Evolutionary conservation across 2,113 vertebrate species (phyloP).

Genomic region (Hymenochirus boettgeri): DNA sequence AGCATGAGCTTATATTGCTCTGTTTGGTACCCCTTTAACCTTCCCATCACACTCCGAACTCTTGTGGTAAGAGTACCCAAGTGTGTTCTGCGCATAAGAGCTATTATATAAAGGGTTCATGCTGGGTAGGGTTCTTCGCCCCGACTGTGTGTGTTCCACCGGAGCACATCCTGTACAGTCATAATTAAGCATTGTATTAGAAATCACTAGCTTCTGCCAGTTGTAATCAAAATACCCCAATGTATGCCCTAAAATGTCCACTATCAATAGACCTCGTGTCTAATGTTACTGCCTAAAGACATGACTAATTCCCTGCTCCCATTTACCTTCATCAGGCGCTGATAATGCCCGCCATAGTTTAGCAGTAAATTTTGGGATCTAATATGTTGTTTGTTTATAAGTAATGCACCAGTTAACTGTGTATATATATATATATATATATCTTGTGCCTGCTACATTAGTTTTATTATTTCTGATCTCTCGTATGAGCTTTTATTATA

Average conservation of each 20-base stretch:
- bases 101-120: neutral
- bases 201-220: neutral
- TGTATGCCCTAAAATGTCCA: neutral
- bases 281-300: neutral
- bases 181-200: neutral
- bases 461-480: too few relatives aligned
- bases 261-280: neutral
- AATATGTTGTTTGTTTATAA: too few relatives aligned
- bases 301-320: too few relatives aligned
- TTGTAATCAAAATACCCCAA: neutral
- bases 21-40: neutral
- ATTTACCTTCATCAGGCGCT: neutral
- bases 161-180: neutral
- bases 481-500: too few relatives aligned
- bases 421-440: too few relatives aligned
- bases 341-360: too few relatives aligned
- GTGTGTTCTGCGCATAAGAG: constrained; percentile 1
- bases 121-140: neutral
- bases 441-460: too few relatives aligned
- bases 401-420: too few relatives aligned
- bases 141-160: neutral
- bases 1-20: neutral
- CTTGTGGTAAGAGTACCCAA: neutral
- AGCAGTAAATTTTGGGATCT: too few relatives aligned
- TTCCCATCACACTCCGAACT: neutral